A percentile compares a stretch with the other conserved stretches of the same genome.
Evolutionary conservation across 2,888 invertebrate species (phyloP).

Genomic region (Eristalis tenax): DNA sequence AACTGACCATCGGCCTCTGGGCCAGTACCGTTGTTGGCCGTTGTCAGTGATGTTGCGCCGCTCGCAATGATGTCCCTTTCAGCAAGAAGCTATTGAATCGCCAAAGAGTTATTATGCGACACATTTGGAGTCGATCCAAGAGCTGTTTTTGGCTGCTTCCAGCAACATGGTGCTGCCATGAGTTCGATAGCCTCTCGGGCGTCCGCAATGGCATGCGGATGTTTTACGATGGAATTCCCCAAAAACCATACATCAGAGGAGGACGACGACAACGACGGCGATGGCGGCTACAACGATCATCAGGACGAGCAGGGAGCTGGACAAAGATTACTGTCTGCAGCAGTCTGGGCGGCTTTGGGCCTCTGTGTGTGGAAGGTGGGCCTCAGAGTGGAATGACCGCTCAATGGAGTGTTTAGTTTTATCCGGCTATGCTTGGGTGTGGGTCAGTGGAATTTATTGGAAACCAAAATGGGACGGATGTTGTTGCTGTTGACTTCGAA

Average conservation of each 20-base stretch:
- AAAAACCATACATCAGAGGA: conserved; percentile 50
- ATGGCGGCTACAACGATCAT: not conserved
- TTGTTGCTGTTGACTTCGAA: conserved; percentile 9
- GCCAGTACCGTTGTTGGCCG: conserved; percentile 52
- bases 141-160: conserved; percentile 40
- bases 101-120: conserved; percentile 65
- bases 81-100: conserved; percentile 31
- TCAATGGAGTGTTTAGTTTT: conserved; percentile 47
- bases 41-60: conserved; percentile 23
- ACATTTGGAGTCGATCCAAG: conserved; percentile 68
- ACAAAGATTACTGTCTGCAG: conserved; percentile 36
- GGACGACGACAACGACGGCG: conserved; percentile 18
- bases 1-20: conserved; percentile 28
- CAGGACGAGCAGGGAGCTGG: not conserved
- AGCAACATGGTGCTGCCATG: conserved; percentile 40
- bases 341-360: conserved; percentile 44
- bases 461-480: conserved; percentile 46
- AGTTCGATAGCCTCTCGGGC: conserved; percentile 58
- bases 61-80: conserved; percentile 31
- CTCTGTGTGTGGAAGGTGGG: conserved; percentile 40
- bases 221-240: conserved; percentile 56
- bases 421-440: not conserved
- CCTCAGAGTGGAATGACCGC: conserved; percentile 49
- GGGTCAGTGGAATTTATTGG: conserved; percentile 59
- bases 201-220: conserved; percentile 47